Percentiles rank a stretch among this genome's conserved stretches.
Evolutionary conservation across 2,797 vertebrate genomes (phyloP).

Genomic region (Darevskia mixta): DNA sequence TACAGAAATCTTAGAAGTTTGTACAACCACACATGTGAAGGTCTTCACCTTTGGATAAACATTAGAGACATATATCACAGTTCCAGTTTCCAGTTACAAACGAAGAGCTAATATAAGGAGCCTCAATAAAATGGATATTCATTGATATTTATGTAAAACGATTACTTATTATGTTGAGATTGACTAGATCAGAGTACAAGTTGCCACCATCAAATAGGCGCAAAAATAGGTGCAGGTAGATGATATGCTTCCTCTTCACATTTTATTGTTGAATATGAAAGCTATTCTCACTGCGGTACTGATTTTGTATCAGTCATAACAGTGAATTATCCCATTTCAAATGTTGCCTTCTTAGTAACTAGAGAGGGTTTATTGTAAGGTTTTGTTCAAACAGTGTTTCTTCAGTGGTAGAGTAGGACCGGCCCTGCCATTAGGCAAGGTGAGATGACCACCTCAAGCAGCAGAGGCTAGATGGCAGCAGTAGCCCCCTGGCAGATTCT

Average conservation of each 20-base stretch:
- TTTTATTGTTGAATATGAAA: not conserved
- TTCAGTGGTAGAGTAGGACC: too few species aligned
- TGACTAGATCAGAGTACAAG: constrained; percentile 53
- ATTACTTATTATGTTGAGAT: constrained; percentile 68
- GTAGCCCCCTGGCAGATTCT: too few species aligned
- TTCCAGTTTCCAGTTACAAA: constrained; percentile 76
- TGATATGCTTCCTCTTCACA: not conserved
- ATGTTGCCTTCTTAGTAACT: not conserved
- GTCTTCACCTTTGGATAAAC: constrained; percentile 68
- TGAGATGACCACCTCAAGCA: too few species aligned
- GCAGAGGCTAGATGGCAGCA: too few species aligned
- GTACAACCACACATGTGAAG: constrained; percentile 68
- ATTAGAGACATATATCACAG: constrained; percentile 61
- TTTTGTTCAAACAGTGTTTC: not conserved
- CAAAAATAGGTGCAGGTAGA: not conserved
- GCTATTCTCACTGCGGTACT: not conserved
- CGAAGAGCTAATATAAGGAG: constrained; percentile 86
- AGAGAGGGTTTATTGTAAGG: not conserved
- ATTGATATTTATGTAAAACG: constrained; percentile 76
- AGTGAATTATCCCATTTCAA: not conserved
- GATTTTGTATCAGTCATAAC: not conserved
- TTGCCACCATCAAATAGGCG: not conserved
- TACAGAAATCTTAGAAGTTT: constrained; percentile 74
- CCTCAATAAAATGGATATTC: constrained; percentile 82
- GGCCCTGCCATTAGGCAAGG: too few species aligned